Evolutionary conservation across 2,888 invertebrate genomes (phyloP).

Genomic region (Troglohyphantes excavatus): DNA sequence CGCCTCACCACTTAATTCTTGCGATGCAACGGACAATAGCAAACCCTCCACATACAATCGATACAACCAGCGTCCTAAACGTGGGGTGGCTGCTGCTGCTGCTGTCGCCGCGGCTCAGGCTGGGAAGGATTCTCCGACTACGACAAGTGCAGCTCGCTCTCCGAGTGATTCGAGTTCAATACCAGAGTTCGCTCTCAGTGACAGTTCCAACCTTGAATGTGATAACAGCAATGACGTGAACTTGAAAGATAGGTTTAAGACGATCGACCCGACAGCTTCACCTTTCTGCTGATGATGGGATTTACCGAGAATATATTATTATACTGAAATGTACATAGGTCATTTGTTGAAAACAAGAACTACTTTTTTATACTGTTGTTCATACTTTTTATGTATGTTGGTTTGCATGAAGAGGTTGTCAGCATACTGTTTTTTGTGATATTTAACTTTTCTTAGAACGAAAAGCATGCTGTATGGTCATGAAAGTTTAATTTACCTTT

Average conservation of each 20-base stretch:
- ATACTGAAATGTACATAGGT: conserved; percentile 38
- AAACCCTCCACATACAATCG: conserved; percentile 81
- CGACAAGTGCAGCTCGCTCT: neutral
- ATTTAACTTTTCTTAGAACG: conserved; percentile 14
- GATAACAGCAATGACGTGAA: conserved; percentile 74
- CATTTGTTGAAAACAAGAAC: neutral
- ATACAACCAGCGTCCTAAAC: conserved; percentile 81
- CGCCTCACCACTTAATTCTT: conserved; percentile 82
- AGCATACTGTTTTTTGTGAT: conserved; percentile 33
- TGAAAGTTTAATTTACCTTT: neutral
- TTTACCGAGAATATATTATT: conserved; percentile 6
- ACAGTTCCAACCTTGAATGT: conserved; percentile 70
- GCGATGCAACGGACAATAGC: conserved; percentile 80
- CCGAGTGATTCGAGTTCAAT: neutral
- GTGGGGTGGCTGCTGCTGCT: neutral
- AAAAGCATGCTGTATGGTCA: neutral
- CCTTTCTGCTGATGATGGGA: conserved; percentile 82
- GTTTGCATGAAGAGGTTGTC: neutral
- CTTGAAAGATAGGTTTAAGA: conserved; percentile 83
- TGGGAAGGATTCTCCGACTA: neutral
- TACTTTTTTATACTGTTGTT: conserved; percentile 47
- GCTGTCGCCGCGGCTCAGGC: neutral
- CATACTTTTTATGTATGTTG: conserved; percentile 17
- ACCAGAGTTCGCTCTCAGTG: conserved; percentile 60
- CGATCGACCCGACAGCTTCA: conserved; percentile 83